These are phyloP conservation scores for Hylaeus anthracinus DNA, from an alignment of 1,140 invertebrate species.

Conservation along the genomic window DNA sequence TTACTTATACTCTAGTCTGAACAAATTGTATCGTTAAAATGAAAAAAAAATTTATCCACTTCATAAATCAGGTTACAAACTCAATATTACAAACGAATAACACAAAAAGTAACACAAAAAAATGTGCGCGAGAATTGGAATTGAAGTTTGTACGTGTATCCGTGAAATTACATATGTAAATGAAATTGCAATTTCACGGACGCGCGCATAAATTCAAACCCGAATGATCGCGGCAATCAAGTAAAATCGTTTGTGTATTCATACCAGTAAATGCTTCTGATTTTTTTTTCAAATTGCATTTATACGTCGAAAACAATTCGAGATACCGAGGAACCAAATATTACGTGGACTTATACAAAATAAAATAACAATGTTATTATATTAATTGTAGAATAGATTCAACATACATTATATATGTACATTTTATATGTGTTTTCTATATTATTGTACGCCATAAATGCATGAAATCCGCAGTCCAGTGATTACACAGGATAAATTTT, in stretches of 20 bases:
- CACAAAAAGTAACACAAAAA: neutral
- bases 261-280: neutral
- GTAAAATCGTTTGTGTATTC: neutral
- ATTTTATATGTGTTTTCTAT: too few species aligned
- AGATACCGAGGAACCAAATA: neutral
- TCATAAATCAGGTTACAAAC: neutral
- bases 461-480: too few species aligned
- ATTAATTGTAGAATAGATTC: too few species aligned
- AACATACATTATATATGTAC: too few species aligned
- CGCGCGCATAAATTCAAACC: neutral
- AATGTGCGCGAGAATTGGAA: too few species aligned
- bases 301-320: neutral
- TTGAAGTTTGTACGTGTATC: neutral
- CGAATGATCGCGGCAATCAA: neutral
- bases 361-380: too few species aligned
- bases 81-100: neutral
- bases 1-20: too few species aligned
- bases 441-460: too few species aligned
- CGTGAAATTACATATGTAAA: conserved; percentile 2
- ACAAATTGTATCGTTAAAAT: too few species aligned
- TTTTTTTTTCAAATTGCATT: neutral
- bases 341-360: neutral
- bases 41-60: neutral
- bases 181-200: conserved; percentile 1
- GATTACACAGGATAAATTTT: too few species aligned